These are phyloP conservation scores for Gracilinanus agilis DNA, from an alignment of 2,113 vertebrate genomes.

Conservation along the genomic window DNA sequence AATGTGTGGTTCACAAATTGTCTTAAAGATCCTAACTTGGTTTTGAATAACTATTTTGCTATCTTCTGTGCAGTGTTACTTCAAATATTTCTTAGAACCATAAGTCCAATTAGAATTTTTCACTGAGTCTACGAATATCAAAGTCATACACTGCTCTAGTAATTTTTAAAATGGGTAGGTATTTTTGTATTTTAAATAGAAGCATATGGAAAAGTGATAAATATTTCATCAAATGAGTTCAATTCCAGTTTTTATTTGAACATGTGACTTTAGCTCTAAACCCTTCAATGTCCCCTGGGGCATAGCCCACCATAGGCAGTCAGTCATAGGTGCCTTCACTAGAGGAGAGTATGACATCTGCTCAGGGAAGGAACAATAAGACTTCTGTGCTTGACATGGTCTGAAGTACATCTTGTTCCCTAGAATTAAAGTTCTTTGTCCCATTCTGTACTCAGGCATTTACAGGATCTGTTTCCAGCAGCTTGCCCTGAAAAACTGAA, in stretches of 20 bases:
- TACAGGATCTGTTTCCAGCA: not conserved
- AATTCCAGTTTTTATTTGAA: not conserved
- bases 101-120: not conserved
- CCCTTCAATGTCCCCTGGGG: not conserved
- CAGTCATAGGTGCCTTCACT: not conserved
- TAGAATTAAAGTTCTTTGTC: not conserved
- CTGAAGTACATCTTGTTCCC: not conserved
- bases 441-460: not conserved
- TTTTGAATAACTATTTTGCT: slow-evolving; percentile 25
- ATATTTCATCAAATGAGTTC: not conserved
- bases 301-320: not conserved
- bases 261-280: not conserved
- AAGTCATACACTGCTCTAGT: not conserved
- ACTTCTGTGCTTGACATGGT: not conserved
- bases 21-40: not conserved
- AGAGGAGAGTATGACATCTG: not conserved
- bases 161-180: not conserved
- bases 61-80: not conserved
- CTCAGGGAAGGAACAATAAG: not conserved
- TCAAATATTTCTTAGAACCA: slow-evolving; percentile 12
- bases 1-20: slow-evolving; percentile 53
- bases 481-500: not conserved
- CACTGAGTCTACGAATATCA: not conserved
- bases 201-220: not conserved
- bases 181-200: not conserved